phyloP scores from a whole-genome alignment of 2,797 vertebrate species.

The Oreortyx pictus region DNA sequence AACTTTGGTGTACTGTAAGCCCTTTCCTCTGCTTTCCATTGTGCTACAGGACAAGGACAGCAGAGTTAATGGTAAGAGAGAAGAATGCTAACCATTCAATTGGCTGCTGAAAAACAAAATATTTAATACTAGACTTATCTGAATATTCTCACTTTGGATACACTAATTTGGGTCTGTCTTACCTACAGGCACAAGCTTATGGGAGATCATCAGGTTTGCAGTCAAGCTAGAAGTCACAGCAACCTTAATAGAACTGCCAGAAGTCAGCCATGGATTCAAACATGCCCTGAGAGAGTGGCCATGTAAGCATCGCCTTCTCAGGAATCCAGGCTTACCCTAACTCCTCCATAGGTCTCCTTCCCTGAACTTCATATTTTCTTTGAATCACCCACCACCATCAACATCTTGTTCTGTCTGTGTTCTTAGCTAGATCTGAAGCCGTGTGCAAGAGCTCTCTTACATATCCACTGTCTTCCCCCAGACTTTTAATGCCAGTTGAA shows the following conservation, averaged over 20 bases:
- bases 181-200: neutral
- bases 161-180: neutral
- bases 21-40: neutral
- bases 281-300: neutral
- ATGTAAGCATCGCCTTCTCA: fast-evolving
- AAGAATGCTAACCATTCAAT: neutral
- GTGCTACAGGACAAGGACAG: no score
- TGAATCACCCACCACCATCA: constrained; percentile 18
- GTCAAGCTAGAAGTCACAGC: neutral
- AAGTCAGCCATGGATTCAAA: neutral
- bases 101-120: neutral
- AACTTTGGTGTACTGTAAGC: neutral
- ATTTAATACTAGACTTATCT: neutral
- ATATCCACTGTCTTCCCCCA: constrained; percentile 5
- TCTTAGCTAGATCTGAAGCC: constrained; percentile 35
- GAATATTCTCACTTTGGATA: neutral
- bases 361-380: neutral
- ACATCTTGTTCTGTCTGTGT: neutral
- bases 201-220: neutral
- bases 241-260: neutral
- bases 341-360: neutral
- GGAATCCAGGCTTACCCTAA: neutral
- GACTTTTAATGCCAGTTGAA: constrained; percentile 27
- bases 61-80: neutral
- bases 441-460: neutral